Conservation (phyloP, 2,888 invertebrate genomes). For the Brachypterus glaber region DNA sequence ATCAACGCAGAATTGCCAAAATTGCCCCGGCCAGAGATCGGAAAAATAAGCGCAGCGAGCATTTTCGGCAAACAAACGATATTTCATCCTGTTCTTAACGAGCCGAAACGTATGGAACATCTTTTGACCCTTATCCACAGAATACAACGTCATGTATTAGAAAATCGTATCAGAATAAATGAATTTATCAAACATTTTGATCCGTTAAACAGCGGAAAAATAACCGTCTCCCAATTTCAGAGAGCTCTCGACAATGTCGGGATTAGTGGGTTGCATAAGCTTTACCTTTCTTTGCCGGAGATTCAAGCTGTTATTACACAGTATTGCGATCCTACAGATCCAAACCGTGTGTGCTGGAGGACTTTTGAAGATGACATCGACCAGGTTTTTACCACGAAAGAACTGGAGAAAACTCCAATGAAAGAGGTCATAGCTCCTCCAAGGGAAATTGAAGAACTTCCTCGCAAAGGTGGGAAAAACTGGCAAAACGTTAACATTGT, state of each 20-base stretch:
- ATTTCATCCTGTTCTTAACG: conserved; percentile 52
- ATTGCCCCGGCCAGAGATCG: conserved; percentile 56
- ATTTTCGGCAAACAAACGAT: conserved; percentile 46
- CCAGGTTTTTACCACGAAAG: conserved; percentile 45
- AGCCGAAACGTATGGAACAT: conserved; percentile 43
- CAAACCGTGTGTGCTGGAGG: conserved; percentile 59
- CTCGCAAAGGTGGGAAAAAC: conserved; percentile 41
- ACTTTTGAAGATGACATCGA: conserved; percentile 72
- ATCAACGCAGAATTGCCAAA: conserved; percentile 61
- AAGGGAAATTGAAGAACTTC: conserved; percentile 42
- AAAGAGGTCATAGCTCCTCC: conserved; percentile 49
- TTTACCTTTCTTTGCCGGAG: conserved; percentile 54
- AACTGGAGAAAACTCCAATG: conserved; percentile 57
- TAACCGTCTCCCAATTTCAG: conserved; percentile 61
- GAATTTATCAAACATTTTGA: conserved; percentile 68
- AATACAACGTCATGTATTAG: conserved; percentile 57
- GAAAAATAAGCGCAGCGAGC: conserved; percentile 42
- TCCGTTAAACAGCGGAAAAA: conserved; percentile 55
- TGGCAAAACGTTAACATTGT: conserved; percentile 39
- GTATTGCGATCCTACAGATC: conserved; percentile 64
- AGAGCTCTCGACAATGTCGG: conserved; percentile 60
- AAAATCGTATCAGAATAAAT: conserved; percentile 53
- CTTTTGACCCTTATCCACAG: conserved; percentile 50
- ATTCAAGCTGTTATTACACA: conserved; percentile 52
- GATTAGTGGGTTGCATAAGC: conserved; percentile 46